Conservation (phyloP, 2,113 vertebrate genomes). For the Sylvilagus bachmani region DNA sequence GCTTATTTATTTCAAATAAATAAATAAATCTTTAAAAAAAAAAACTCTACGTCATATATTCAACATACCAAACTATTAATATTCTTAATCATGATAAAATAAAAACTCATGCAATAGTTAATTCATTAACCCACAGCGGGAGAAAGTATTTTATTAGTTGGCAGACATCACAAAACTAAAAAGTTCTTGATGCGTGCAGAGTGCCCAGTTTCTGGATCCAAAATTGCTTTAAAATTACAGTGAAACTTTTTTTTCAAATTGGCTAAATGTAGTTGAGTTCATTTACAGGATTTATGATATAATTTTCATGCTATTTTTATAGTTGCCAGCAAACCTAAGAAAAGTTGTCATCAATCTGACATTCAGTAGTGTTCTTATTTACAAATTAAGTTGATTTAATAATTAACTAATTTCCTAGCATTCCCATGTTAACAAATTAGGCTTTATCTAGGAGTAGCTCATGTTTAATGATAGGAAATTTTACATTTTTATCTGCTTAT, state of each 20-base stretch:
- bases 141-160: not conserved
- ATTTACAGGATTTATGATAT: not conserved
- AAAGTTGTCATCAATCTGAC: not conserved
- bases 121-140: not conserved
- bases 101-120: not conserved
- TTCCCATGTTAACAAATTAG: not conserved
- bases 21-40: not conserved
- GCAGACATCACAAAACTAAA: conserved; percentile 33
- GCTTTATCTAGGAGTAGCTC: not conserved
- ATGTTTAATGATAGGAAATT: conserved; percentile 8
- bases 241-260: not conserved
- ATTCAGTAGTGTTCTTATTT: conserved; percentile 18
- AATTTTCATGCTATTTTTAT: not conserved
- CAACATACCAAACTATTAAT: not conserved
- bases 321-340: not conserved
- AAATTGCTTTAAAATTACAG: not conserved
- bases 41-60: conserved; percentile 19
- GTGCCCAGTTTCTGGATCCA: conserved; percentile 46
- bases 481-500: conserved; percentile 4
- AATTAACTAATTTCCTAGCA: not conserved
- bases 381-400: conserved; percentile 23
- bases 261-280: not conserved
- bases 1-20: too few relatives aligned
- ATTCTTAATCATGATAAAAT: conserved; percentile 34
- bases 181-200: not conserved